These are phyloP conservation scores for Syngnathus floridae DNA, from an alignment of 2,113 vertebrate species.

Conservation along the genomic window DNA sequence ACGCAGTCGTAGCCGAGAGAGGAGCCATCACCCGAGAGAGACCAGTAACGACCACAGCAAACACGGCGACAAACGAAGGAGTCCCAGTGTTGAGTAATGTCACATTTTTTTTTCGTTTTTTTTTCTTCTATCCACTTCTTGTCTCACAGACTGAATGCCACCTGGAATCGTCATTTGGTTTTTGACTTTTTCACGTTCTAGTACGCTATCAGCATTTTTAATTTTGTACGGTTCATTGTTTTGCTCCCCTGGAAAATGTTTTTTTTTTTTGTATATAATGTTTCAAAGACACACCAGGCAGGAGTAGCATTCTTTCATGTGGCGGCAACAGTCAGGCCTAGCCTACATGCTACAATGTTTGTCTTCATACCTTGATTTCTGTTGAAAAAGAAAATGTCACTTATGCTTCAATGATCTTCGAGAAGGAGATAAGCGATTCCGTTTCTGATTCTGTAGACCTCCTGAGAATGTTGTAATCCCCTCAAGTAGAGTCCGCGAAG, in stretches of 20 bases:
- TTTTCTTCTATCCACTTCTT: slow-evolving; percentile 27
- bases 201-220: slow-evolving; percentile 44
- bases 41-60: slow-evolving; percentile 79
- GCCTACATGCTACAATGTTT: slow-evolving; percentile 1
- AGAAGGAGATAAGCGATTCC: slow-evolving; percentile 3
- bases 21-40: slow-evolving; percentile 79
- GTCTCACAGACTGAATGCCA: slow-evolving; percentile 63
- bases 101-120: slow-evolving; percentile 30
- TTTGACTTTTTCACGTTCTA: slow-evolving; percentile 34
- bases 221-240: slow-evolving; percentile 52
- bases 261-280: slow-evolving; percentile 82
- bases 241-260: slow-evolving; percentile 51
- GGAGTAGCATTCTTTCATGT: slow-evolving; percentile 9
- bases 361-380: background rate
- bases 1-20: slow-evolving; percentile 83
- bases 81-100: slow-evolving; percentile 76
- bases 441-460: slow-evolving; percentile 42
- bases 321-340: background rate
- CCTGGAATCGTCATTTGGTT: slow-evolving; percentile 42
- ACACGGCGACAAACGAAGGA: slow-evolving; percentile 72
- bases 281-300: slow-evolving; percentile 28
- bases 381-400: background rate
- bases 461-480: slow-evolving; percentile 87
- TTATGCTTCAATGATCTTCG: background rate
- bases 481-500: slow-evolving; percentile 74